Conservation (phyloP, 2,113 vertebrate species). For the Aptenodytes patagonicus region DNA sequence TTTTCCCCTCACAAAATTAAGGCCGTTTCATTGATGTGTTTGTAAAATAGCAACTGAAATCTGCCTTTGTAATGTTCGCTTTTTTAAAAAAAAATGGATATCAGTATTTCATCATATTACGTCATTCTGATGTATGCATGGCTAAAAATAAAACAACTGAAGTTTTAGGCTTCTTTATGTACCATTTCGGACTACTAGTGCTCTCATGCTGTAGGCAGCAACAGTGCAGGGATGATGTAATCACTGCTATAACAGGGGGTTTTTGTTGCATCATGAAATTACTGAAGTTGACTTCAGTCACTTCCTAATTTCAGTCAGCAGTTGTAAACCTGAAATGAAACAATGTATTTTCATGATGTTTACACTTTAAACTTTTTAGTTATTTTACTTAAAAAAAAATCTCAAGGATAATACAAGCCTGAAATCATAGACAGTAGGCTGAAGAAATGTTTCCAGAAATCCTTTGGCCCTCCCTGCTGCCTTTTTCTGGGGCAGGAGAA, state of each 20-base stretch:
- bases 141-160: neutral
- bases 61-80: neutral
- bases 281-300: neutral
- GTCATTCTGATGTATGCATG: neutral
- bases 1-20: neutral
- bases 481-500: neutral
- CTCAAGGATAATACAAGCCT: neutral
- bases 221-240: neutral
- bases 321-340: neutral
- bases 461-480: neutral
- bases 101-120: neutral
- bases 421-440: neutral
- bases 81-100: neutral
- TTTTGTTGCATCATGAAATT: constrained; percentile 1
- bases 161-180: neutral
- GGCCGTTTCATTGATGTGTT: neutral
- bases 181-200: neutral
- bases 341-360: neutral
- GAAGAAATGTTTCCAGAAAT: neutral
- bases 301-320: neutral
- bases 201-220: neutral
- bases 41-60: neutral
- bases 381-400: neutral
- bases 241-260: accelerated
- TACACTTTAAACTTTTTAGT: neutral